Evolutionary conservation across 2,113 vertebrate species (phyloP), one percentile per base, ranked within the genome.

Genomic region (Notothenia rossii): DNA sequence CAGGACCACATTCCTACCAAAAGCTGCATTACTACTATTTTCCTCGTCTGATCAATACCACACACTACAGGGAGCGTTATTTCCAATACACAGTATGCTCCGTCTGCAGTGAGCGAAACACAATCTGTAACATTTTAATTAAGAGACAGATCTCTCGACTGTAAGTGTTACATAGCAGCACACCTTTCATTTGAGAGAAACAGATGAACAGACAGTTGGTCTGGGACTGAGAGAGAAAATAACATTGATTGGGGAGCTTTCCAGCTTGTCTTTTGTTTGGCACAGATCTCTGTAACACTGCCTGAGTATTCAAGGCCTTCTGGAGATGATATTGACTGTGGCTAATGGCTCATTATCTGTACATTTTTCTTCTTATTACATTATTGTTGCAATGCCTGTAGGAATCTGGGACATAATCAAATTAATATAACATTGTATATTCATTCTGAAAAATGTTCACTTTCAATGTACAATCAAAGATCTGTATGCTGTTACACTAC

Each of bases 151-250:
- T 92, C 85, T 90, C 77, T 74, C 77, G 46, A 72, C 88, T 87
- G 88, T 85, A 86, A 91, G 87, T 89, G 90, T 91, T 87, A 85
- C 93, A 92, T 93, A 83, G 48, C 88, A 75, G 87, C 86, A 84
- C 92, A 94, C 89, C 91, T 94, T 94, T 90, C 91, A 91, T 92
- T 92, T 89, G 89, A 90, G 86, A 82, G 90, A 92, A 94, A 90
- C 93, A 94, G 93, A 94, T 90, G 90, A 93, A 92, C 83, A 91
- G 92, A 94, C 93, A 94, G 94, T 93, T 94, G 94, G 93, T 93
- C 87, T 87, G 92, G 91, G 91, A 92, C 82, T 64, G 86, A 85
- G 81, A 89, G 90, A 91, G 90, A 91, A 88, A 92, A 91, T 88
- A 89, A 87, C 91, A 92, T 92, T 89, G 93, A 94, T 92, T 91